Conservation (phyloP, 1,140 invertebrate species). For the Drosophila funebris region DNA sequence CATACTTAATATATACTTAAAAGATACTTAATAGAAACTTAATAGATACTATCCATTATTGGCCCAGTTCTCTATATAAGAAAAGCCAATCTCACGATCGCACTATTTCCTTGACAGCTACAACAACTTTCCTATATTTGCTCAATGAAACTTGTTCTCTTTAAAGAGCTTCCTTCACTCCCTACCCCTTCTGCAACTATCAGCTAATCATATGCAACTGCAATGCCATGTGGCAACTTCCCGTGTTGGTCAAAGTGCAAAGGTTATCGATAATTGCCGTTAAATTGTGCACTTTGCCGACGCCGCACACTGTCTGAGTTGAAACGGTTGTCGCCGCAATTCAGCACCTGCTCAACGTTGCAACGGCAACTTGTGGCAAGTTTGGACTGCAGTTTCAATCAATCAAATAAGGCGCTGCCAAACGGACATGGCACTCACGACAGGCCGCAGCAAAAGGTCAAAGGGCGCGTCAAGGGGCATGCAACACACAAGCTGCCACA, state of each 20-base stretch:
- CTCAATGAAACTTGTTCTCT: not conserved
- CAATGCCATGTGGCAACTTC: not conserved
- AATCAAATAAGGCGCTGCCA: constrained; percentile 58
- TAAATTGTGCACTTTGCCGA: constrained; percentile 49
- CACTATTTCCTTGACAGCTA: too few species aligned
- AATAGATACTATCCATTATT: too few species aligned
- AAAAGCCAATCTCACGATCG: too few species aligned
- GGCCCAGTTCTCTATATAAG: too few species aligned
- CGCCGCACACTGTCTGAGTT: not conserved
- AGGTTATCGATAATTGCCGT: constrained; percentile 49
- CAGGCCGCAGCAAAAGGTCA: constrained; percentile 54
- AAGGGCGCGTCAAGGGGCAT: constrained; percentile 45
- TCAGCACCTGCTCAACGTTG: constrained; percentile 3
- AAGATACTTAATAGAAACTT: too few species aligned
- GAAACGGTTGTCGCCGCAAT: constrained; percentile 1
- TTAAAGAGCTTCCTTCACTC: too few species aligned
- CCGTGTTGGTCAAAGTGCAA: constrained; percentile 15
- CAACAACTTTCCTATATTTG: not conserved
- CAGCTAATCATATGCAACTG: not conserved
- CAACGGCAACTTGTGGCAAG: constrained; percentile 33
- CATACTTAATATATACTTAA: too few species aligned
- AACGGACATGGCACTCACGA: constrained; percentile 68
- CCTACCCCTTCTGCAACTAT: not conserved
- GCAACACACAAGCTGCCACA: constrained; percentile 7
- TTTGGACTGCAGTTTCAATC: constrained; percentile 68